A percentile compares a stretch with the other conserved stretches of the same genome.
Evolutionary conservation across 2,113 vertebrate species (phyloP).

Genomic region (Emberiza fucata): DNA sequence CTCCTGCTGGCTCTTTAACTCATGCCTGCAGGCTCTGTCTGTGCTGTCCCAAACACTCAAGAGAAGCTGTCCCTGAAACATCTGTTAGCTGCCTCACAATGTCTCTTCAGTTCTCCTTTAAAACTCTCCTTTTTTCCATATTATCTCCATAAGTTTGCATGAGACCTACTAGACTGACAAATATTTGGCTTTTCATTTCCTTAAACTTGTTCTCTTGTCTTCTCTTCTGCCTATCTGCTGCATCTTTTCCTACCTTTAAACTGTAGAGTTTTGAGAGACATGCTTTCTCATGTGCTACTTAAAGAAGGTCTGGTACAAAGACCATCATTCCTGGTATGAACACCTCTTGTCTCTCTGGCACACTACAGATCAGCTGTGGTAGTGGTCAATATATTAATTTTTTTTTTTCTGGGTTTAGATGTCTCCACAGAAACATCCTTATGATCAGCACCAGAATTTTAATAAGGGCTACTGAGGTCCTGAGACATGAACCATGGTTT

Average conservation of each 20-base stretch:
- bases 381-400: background rate
- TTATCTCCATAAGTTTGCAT: background rate
- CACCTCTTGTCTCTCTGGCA: background rate
- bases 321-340: background rate
- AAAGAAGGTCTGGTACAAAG: background rate
- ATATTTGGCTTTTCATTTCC: background rate
- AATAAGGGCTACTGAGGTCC: background rate
- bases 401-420: background rate
- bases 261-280: background rate
- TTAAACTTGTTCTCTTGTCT: background rate
- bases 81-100: background rate
- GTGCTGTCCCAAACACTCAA: background rate
- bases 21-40: background rate
- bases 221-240: background rate
- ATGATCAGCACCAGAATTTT: background rate
- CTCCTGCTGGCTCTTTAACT: background rate
- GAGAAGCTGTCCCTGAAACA: background rate
- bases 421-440: background rate
- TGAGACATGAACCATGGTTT: background rate
- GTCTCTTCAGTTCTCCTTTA: background rate
- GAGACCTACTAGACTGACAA: background rate
- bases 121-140: background rate
- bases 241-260: background rate
- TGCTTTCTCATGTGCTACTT: background rate
- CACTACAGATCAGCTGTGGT: background rate